Base-by-base conservation (phyloP, 2,797 vertebrate species). In the Triplophysa yarkandensis region DNA sequence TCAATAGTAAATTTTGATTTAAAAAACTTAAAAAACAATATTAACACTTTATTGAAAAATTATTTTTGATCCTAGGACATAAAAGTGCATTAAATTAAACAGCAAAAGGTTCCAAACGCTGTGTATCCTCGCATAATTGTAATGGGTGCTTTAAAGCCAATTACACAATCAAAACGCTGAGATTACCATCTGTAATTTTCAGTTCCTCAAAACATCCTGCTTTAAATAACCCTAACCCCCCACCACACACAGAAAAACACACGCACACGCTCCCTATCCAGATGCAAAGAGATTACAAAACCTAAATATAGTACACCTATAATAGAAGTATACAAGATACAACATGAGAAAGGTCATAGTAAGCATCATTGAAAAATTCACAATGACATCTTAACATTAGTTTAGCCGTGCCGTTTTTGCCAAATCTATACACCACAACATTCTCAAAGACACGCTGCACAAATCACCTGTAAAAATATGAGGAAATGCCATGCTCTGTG, bases 121-220 rank as follows among this genome's bases (percentile, higher is more conserved):
- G 46, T 73, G 41, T 65, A 58, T 65, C 50, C 71, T 58, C 19
- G 27, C 14, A 44, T 66, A 25, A 57, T n/a, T 14, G 52, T 74
- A 62, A 74, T 46, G 71, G 52, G 50, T 74, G 43, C 27, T 66
- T 66, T 58, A 74, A 41, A 46, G 23, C 41, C 50, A 66, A 66
- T 57, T 66, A 66, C 54, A 58, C 71, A 65, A 74, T 65, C 60
- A 54, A 19, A 34, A 55, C 32, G 41, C 17, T 21, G 14, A 65
- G 71, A 66, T 66, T 57, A 66, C 30, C 19, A 39, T 44, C 63
- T 58, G 30, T 36, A 58, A 74, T 74, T 58, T n/a, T 19, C 30
- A 66, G 50, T 58, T 74, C 41, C 52, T 57, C 19, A 66, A 74
- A 74, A 66, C 63, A 74, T 74, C 71, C 71, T 65, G 52, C 41